phyloP scores from a whole-genome alignment of 2,797 vertebrate genomes.

The Gymnopithys bicolor region DNA sequence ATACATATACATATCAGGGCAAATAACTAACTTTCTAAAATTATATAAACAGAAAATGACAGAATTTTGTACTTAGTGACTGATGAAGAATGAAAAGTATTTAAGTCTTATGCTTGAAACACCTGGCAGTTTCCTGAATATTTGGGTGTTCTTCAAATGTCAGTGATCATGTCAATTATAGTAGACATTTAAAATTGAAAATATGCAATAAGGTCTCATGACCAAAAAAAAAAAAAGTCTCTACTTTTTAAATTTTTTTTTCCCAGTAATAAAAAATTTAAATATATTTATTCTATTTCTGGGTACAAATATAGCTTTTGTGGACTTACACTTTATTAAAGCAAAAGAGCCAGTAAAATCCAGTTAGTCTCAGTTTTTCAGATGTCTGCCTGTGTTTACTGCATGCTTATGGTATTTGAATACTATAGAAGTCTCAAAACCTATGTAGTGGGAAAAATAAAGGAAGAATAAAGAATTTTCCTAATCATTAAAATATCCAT shows the following conservation, averaged over 20 bases:
- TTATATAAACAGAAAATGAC: not conserved
- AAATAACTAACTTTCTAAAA: not conserved
- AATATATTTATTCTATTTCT: not conserved
- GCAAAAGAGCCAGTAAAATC: not conserved
- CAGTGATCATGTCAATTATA: not conserved
- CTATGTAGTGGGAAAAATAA: not conserved
- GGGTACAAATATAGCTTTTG: not conserved
- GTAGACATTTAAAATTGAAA: not conserved
- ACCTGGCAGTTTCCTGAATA: not conserved
- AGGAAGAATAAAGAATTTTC: not conserved
- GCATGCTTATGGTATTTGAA: not conserved
- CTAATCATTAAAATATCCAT: not conserved
- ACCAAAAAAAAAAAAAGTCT: not conserved
- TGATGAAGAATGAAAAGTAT: not conserved
- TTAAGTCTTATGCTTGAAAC: not conserved
- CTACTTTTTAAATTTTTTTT: not conserved
- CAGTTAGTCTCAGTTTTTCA: not conserved
- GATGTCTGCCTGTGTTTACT: not conserved
- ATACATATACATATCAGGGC: not conserved
- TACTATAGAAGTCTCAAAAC: not conserved
- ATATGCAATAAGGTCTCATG: not conserved
- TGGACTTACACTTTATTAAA: not conserved
- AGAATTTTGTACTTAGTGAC: not conserved
- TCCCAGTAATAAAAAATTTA: not conserved
- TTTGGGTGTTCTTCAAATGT: not conserved